Evolutionary conservation across 2,113 vertebrate genomes (phyloP).

Genomic region (Bucco capensis): DNA sequence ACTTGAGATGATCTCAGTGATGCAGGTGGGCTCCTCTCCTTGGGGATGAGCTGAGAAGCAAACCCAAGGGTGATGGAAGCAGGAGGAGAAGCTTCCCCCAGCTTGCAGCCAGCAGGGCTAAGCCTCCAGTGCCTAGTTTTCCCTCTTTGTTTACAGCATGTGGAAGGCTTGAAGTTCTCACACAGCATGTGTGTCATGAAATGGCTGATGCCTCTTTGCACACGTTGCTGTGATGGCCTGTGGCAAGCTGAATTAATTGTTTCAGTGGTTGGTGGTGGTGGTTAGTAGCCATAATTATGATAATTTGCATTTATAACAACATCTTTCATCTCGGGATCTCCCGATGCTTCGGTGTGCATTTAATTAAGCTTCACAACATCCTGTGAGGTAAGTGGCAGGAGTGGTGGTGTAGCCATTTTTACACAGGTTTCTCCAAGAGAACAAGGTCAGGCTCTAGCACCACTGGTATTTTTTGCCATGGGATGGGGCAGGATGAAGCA

Average conservation of each 20-base stretch:
- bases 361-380: slow-evolving; percentile 67
- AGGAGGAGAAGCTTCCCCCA: neutral
- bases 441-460: slow-evolving; percentile 10
- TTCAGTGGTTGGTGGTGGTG: slow-evolving; percentile 56
- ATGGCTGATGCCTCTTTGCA: slow-evolving; percentile 43
- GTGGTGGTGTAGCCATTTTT: slow-evolving; percentile 47
- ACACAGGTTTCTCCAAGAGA: slow-evolving; percentile 43
- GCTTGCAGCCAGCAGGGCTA: neutral
- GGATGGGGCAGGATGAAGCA: neutral
- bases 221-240: slow-evolving; percentile 51
- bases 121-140: neutral
- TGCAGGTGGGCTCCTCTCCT: neutral
- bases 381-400: slow-evolving; percentile 59
- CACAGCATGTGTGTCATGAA: slow-evolving; percentile 32
- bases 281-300: slow-evolving; percentile 59
- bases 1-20: neutral
- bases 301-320: slow-evolving; percentile 69
- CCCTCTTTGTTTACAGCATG: slow-evolving; percentile 16
- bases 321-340: slow-evolving; percentile 67
- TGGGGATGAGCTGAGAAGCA: rapidly evolving
- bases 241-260: slow-evolving; percentile 67
- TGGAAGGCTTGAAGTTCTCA: slow-evolving; percentile 46
- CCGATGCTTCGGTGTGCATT: slow-evolving; percentile 50
- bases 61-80: rapidly evolving
- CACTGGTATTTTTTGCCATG: neutral